Evolutionary conservation across 1,140 invertebrate genomes (phyloP), one percentile per base, ranked within the genome.

Genomic region (Drosophila melanica): DNA sequence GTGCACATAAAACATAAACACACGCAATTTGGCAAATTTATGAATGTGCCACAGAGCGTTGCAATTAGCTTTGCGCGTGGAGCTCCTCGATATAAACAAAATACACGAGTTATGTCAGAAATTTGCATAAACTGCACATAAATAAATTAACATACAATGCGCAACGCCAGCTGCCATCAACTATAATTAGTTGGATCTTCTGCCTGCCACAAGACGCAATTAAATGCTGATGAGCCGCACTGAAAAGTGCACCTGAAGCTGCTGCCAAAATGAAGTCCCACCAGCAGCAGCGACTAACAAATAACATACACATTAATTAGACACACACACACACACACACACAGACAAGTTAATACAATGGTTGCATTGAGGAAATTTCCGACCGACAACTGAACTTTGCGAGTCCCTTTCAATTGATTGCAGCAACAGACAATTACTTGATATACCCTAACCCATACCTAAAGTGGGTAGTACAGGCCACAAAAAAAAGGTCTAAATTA

Each of bases 101-200:
- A 33, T 51, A n/a, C n/a, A 30, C 54, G 54, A 20, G 63, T 79
- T 85, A 65, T 80, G 77, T 63, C 50, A 12, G 18, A 54, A 67
- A 87, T 86, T 86, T 81, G 64, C 81, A 87, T 87, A 87, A 72
- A 67, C 44, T 66, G 45, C 54, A 53, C 69, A 72, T 67, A 72
- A 72, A 67, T 72, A 72, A 81, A 86, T 86, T 87, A 81, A 68
- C 81, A 86, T 87, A 86, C 81, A 86, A 86, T 86, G 81, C 5
- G 50, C 27, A 7, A 70, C 33, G 67, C 30, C 69, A 66, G 55
- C 48, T 44, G 30, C 47, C 48, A 67, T 84, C 70, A 66, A 84
- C 72, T 75, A 60, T 84, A 85, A 84, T 84, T 87, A 81, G 60
- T 50, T 70, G n/a, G 65, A 69, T 59, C 51, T 66, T 37, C 20